These are phyloP conservation scores for Kryptolebias marmoratus DNA, from an alignment of 2,113 vertebrate species.

Conservation along the genomic window DNA sequence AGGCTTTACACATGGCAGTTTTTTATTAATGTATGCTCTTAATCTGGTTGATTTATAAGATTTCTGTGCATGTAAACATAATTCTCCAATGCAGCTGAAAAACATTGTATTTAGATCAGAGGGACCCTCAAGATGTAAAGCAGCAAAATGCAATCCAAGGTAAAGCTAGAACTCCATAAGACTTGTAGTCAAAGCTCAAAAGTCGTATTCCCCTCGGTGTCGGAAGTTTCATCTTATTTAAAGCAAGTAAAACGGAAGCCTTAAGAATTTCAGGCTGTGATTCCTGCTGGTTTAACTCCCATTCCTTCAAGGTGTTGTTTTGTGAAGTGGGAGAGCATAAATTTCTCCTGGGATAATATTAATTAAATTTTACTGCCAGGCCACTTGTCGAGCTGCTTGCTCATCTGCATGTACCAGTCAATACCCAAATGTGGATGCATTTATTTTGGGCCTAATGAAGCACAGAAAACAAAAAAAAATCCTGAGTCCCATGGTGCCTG, in stretches of 20 bases:
- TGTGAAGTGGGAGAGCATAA: neutral
- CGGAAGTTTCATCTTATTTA: no score
- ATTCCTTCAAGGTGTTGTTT: neutral
- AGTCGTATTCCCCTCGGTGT: no score
- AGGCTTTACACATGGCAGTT: no score
- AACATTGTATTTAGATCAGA: no score
- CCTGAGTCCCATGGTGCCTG: neutral
- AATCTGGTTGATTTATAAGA: neutral
- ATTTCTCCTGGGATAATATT: constrained; percentile 12
- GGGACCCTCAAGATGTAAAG: no score
- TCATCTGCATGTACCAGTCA: constrained; percentile 15
- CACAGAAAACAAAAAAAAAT: constrained; percentile 6
- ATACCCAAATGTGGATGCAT: constrained; percentile 11
- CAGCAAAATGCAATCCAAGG: no score
- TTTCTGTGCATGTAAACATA: neutral
- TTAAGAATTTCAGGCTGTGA: no score
- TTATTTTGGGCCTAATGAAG: constrained; percentile 28
- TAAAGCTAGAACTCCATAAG: no score
- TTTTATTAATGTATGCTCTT: neutral
- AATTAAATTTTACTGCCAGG: constrained; percentile 25
- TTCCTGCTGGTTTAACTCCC: neutral
- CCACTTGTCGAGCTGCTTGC: constrained; percentile 1
- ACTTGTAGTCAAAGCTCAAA: no score
- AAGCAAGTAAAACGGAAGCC: no score
- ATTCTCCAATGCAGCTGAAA: neutral